These are phyloP conservation scores for Tolmerus cingulatus DNA, from an alignment of 2,888 invertebrate genomes.

Conservation along the genomic window DNA sequence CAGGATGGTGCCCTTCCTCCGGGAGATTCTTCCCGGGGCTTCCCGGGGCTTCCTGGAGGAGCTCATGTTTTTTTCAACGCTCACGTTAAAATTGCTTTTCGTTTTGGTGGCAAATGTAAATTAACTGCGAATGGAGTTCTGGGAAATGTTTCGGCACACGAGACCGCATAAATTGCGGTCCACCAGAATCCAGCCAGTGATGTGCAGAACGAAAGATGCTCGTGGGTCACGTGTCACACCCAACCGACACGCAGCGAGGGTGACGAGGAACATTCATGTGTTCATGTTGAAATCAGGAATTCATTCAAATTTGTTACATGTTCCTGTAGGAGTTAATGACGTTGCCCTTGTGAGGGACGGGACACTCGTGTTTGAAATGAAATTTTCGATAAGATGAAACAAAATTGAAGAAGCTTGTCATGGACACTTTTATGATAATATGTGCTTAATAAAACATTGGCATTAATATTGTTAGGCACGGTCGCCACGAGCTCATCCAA, in stretches of 20 bases:
- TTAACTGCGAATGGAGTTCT: slow-evolving; percentile 23
- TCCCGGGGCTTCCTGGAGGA: not conserved
- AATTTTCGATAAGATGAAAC: not conserved
- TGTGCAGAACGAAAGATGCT: not conserved
- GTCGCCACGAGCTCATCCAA: too few relatives aligned
- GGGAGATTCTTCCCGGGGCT: not conserved
- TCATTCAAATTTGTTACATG: not conserved
- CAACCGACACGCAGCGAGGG: not conserved
- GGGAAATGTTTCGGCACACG: not conserved
- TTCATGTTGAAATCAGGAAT: not conserved
- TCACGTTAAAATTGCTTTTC: not conserved
- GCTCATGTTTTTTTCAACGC: slow-evolving; percentile 21
- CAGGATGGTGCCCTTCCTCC: not conserved
- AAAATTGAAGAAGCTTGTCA: not conserved
- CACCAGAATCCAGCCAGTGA: not conserved
- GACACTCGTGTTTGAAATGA: not conserved
- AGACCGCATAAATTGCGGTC: not conserved
- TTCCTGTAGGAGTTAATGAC: not conserved
- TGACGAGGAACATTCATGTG: not conserved
- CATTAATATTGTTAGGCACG: too few relatives aligned
- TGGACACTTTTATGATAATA: not conserved
- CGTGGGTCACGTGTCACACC: not conserved
- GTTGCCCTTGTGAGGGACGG: not conserved
- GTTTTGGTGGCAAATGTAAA: slow-evolving; percentile 22
- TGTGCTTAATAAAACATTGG: too few relatives aligned